These are phyloP conservation scores for Archips crataeganus DNA, from an alignment of 2,888 invertebrate genomes.

Conservation along the genomic window DNA sequence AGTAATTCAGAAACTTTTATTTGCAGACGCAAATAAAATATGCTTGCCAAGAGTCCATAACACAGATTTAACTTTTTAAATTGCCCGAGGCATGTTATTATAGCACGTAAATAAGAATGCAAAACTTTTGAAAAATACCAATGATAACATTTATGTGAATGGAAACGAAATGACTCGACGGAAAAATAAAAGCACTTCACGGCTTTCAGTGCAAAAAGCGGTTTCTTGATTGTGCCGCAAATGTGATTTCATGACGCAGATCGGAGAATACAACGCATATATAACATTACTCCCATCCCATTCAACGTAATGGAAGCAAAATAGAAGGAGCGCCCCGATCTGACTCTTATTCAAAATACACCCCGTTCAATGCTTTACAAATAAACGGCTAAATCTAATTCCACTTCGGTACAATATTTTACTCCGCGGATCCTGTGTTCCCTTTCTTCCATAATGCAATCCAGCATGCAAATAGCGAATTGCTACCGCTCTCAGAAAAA, in stretches of 20 bases:
- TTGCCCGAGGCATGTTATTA: slow-evolving; percentile 23
- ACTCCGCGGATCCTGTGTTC: slow-evolving; percentile 47
- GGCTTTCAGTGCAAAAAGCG: slow-evolving; percentile 50
- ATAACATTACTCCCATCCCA: slow-evolving; percentile 62
- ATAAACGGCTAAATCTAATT: slow-evolving; percentile 63
- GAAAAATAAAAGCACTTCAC: slow-evolving; percentile 43
- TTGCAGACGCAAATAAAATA: slow-evolving; percentile 25
- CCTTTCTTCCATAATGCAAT: slow-evolving; percentile 55
- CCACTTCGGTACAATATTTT: slow-evolving; percentile 52
- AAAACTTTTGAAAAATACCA: slow-evolving; percentile 28
- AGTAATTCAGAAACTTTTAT: slow-evolving; percentile 32
- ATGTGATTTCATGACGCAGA: slow-evolving; percentile 68
- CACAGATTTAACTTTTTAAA: slow-evolving; percentile 33
- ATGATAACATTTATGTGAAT: slow-evolving; percentile 19
- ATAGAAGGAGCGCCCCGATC: slow-evolving; percentile 57
- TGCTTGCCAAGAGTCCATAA: slow-evolving; percentile 20
- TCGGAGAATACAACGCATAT: slow-evolving; percentile 72
- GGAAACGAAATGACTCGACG: slow-evolving; percentile 30
- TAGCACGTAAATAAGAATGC: slow-evolving; percentile 25
- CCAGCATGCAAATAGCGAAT: slow-evolving; percentile 63
- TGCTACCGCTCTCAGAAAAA: slow-evolving; percentile 52
- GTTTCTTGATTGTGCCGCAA: slow-evolving; percentile 64
- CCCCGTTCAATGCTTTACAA: slow-evolving; percentile 52
- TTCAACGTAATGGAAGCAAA: slow-evolving; percentile 70
- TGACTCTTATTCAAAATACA: slow-evolving; percentile 49